Percentiles rank a stretch among this genome's conserved stretches.
Evolutionary conservation across 2,797 vertebrate genomes (phyloP).

Genomic region (Pyrrhura leucotis): DNA sequence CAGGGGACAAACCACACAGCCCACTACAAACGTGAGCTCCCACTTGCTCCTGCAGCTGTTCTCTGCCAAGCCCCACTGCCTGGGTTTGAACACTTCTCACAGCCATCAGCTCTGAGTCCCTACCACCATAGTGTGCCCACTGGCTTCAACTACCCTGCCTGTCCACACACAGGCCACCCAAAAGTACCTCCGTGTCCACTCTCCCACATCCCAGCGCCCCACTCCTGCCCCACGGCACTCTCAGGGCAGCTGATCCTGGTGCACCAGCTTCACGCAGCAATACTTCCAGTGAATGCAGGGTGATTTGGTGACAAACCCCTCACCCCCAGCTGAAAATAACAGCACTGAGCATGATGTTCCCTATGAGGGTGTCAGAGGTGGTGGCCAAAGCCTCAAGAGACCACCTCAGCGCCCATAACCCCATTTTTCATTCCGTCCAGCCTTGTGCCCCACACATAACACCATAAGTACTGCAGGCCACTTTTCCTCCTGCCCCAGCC

Average conservation of each 20-base stretch:
- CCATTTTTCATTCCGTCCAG: background rate
- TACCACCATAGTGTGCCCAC: background rate
- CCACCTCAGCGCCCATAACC: background rate
- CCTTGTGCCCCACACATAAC: too few relatives aligned
- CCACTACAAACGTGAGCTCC: background rate
- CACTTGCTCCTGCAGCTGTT: accelerated
- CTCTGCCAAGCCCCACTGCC: background rate
- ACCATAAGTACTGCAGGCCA: background rate
- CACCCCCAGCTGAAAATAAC: background rate
- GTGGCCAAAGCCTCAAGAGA: background rate
- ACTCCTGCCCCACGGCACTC: accelerated
- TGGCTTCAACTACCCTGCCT: accelerated
- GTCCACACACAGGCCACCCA: accelerated
- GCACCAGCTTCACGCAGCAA: background rate
- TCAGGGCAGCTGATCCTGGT: accelerated
- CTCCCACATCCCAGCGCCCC: background rate
- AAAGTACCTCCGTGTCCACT: accelerated
- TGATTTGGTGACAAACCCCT: background rate
- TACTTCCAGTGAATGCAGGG: background rate
- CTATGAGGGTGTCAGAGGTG: background rate
- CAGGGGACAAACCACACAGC: background rate
- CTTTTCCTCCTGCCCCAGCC: background rate
- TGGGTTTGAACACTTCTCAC: background rate
- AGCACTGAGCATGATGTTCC: background rate
- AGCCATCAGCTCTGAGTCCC: background rate